These are phyloP conservation scores for Eupithecia subfuscata DNA, from an alignment of 2,888 invertebrate genomes.

Conservation along the genomic window DNA sequence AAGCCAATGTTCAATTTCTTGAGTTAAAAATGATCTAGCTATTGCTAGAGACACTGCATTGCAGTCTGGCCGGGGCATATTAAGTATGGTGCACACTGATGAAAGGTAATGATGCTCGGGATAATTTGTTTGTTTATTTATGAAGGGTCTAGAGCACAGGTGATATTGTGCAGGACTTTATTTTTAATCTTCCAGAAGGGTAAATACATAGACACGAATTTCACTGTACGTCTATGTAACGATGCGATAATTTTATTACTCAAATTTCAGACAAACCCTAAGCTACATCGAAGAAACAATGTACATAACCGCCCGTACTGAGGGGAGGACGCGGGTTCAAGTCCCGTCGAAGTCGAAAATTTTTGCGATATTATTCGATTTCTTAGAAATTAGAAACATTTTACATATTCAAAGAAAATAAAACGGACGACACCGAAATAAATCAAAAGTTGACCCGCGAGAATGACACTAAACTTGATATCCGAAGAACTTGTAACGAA, in stretches of 20 bases:
- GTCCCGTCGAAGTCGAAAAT: too few relatives aligned
- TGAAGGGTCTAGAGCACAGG: slow-evolving; percentile 1
- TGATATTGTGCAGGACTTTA: neutral
- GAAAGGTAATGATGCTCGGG: slow-evolving; percentile 24
- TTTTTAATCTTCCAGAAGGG: neutral
- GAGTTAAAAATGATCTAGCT: neutral
- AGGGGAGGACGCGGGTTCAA: too few relatives aligned
- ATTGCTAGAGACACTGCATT: neutral
- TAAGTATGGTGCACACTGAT: slow-evolving; percentile 30
- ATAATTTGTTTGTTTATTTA: slow-evolving; percentile 24
- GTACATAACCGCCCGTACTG: too few relatives aligned
- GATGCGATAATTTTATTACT: neutral
- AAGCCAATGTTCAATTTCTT: too few relatives aligned
- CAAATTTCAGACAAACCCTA: neutral
- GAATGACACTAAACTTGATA: neutral
- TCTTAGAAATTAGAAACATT: too few relatives aligned
- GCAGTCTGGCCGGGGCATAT: slow-evolving; percentile 17
- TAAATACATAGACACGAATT: neutral
- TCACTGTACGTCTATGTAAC: neutral
- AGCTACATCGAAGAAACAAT: neutral
- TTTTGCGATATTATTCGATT: too few relatives aligned
- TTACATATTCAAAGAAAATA: neutral
- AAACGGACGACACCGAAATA: neutral
- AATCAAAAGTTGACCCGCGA: neutral
- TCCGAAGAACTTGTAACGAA: too few relatives aligned